Conservation (phyloP, 2,113 vertebrate species). For the Forbesichthys papilliferus region DNA sequence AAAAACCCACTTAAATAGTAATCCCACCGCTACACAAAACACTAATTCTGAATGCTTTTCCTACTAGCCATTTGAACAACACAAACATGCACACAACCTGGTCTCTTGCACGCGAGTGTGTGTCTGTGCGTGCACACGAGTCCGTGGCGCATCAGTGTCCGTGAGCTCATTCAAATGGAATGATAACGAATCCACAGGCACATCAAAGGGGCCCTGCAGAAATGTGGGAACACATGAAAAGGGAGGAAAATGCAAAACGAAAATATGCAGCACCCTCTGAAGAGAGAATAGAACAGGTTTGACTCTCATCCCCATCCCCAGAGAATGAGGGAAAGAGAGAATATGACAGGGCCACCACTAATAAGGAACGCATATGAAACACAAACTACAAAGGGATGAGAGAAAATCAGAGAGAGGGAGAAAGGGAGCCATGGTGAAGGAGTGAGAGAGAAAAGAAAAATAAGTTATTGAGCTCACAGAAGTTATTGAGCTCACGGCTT, state of each 20-base stretch:
- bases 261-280: constrained; percentile 92
- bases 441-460: constrained; percentile 5
- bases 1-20: not conserved
- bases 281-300: constrained; percentile 73
- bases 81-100: not conserved
- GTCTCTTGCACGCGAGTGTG: constrained; percentile 3
- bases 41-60: constrained; percentile 45
- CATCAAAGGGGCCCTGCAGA: constrained; percentile 83
- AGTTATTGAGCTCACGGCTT: constrained; percentile 42
- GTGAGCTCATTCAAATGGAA: constrained; percentile 85
- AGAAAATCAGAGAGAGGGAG: constrained; percentile 17
- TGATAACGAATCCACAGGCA: constrained; percentile 89
- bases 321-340: constrained; percentile 56
- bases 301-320: constrained; percentile 65
- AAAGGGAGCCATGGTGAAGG: constrained; percentile 25
- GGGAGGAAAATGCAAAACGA: constrained; percentile 85
- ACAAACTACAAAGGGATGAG: not conserved
- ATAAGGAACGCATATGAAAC: not conserved
- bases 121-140: constrained; percentile 26
- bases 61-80: constrained; percentile 29
- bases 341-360: constrained; percentile 44
- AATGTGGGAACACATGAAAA: constrained; percentile 74
- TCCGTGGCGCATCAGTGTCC: constrained; percentile 60
- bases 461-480: constrained; percentile 17
- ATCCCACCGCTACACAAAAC: constrained; percentile 9